Conservation (phyloP, 1,140 invertebrate species). For the Aporrectodea caliginosa region DNA sequence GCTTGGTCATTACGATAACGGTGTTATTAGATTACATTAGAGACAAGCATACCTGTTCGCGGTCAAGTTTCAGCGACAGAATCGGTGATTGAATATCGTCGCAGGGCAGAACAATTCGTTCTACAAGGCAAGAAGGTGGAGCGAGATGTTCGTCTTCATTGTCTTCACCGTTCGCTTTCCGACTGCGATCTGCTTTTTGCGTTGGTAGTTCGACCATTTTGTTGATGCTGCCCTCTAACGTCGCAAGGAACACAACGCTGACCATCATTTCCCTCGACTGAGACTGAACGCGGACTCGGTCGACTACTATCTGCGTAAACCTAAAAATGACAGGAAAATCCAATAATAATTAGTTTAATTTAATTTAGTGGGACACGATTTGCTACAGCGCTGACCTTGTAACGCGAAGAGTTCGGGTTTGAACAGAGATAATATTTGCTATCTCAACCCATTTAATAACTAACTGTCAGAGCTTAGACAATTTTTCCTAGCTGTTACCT, state of each 20-base stretch:
- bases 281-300: conserved; percentile 67
- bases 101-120: conserved; percentile 63
- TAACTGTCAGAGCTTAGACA: too few species aligned
- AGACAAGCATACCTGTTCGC: conserved; percentile 65
- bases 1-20: too few species aligned
- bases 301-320: conserved; percentile 75
- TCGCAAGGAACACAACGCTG: conserved; percentile 75
- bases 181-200: conserved; percentile 37
- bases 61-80: conserved; percentile 71
- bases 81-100: conserved; percentile 59
- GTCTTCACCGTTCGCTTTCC: background rate
- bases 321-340: too few species aligned
- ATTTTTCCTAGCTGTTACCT: too few species aligned
- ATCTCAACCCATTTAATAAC: too few species aligned
- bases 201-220: conserved; percentile 73
- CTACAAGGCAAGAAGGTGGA: conserved; percentile 60
- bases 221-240: conserved; percentile 68
- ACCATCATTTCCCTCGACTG: conserved; percentile 56
- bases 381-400: too few species aligned
- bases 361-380: too few species aligned
- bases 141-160: background rate
- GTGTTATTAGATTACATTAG: background rate
- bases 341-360: too few species aligned
- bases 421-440: too few species aligned
- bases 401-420: too few species aligned